phyloP scores from a whole-genome alignment of 2,113 vertebrate species.

The Pogonocichla stellata region DNA sequence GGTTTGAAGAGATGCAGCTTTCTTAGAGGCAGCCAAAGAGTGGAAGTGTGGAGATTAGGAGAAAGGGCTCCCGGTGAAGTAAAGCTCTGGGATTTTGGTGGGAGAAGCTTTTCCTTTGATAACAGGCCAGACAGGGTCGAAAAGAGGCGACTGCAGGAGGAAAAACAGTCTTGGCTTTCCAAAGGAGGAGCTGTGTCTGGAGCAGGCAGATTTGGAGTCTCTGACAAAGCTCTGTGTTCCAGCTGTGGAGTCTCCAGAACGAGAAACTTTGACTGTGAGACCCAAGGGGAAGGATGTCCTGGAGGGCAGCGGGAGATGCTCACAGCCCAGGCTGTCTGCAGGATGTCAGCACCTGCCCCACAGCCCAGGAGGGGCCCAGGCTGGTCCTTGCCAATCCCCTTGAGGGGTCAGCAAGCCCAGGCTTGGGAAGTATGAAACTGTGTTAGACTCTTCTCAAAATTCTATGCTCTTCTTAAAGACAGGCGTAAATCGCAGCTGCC shows the following conservation, averaged over 20 bases:
- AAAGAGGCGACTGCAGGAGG: neutral
- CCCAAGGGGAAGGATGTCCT: accelerated
- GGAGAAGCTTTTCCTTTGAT: constrained; percentile 28
- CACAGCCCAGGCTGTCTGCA: accelerated
- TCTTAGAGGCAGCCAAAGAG: neutral
- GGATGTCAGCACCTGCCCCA: neutral
- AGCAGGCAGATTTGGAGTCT: neutral
- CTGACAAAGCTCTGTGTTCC: neutral
- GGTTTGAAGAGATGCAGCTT: constrained; percentile 3
- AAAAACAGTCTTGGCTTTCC: neutral
- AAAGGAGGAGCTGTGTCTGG: neutral
- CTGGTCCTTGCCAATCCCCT: neutral
- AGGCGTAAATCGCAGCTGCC: neutral
- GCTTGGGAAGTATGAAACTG: neutral
- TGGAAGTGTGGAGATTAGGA: neutral
- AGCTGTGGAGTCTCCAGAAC: neutral
- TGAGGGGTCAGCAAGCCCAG: neutral
- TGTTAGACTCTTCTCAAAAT: neutral
- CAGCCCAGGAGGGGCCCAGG: neutral
- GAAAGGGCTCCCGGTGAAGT: neutral
- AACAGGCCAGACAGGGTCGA: neutral
- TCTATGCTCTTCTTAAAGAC: neutral
- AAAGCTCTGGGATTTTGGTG: neutral
- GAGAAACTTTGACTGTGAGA: neutral
- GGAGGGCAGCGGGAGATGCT: neutral